phyloP scores from a whole-genome alignment of 2,113 vertebrate genomes.

The Stigmatopora nigra region DNA sequence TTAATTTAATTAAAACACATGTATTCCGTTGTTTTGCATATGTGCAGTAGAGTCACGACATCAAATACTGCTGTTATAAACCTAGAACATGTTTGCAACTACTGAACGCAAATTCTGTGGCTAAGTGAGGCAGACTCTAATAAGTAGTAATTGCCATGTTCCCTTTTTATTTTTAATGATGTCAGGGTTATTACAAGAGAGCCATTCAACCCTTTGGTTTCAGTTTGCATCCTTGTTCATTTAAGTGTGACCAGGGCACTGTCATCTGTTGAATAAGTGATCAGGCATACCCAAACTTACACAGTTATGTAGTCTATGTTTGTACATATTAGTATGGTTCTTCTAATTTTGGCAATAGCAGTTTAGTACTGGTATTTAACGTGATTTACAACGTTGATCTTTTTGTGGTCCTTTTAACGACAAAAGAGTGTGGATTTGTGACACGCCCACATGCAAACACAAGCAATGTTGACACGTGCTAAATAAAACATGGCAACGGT shows the following conservation, averaged over 20 bases:
- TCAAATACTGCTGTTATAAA: neutral
- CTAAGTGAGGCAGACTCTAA: conserved; percentile 46
- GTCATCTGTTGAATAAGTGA: conserved; percentile 61
- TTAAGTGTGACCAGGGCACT: conserved; percentile 54
- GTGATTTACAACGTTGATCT: conserved; percentile 28
- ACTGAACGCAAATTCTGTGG: neutral
- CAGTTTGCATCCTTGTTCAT: conserved; percentile 55
- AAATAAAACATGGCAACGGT: conserved; percentile 66
- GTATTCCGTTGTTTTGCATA: neutral
- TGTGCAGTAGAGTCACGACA: neutral
- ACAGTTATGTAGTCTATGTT: neutral
- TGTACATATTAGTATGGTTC: neutral
- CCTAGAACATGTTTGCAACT: neutral
- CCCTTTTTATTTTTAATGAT: conserved; percentile 63
- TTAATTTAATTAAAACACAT: neutral
- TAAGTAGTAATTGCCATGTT: conserved; percentile 68
- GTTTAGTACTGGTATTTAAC: neutral
- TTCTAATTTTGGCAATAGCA: neutral
- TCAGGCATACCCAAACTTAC: conserved; percentile 39
- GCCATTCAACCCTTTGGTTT: conserved; percentile 47
- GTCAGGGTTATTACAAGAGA: conserved; percentile 64
- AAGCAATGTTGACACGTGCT: conserved; percentile 56
- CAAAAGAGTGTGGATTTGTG: neutral
- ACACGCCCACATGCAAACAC: conserved; percentile 7
- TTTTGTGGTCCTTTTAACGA: conserved; percentile 34